Evolutionary conservation across 2,888 invertebrate genomes (phyloP), one percentile per base, ranked within the genome.

Genomic region (Nebria salina): DNA sequence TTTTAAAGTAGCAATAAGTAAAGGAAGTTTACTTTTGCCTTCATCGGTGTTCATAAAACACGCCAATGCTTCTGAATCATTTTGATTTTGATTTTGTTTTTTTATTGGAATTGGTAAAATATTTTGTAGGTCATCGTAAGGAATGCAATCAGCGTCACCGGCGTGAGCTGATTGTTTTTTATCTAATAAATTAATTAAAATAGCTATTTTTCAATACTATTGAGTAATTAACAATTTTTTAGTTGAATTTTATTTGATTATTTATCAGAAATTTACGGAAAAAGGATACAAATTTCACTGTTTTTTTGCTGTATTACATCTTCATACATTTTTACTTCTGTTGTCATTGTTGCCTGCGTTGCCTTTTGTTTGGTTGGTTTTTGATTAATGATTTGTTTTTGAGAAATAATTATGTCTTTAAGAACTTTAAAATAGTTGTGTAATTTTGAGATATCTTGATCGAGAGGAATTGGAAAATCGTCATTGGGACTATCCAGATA

Each of bases 271-370:
- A 7, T 13, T 25, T 34, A 77, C 34, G 5, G 54, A 34, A 41
- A 83, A 86, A 87, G 86, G 87, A 87, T 88, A 89, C 89, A 86
- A 81, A 89, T 89, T 86, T 89, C 88, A 74, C 87, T 85, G 76
- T 89, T 88, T 42, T 88, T 86, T 78, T 88, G 87, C 43, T 85
- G 79, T 11, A 89, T 85, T 68, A 88, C 84, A 82, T 86, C 84
- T 75, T 86, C 86, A 76, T 87, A 88, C 83, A 87, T 86, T n/a
- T 85, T 83, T 11, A 85, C 83, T 80, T 84, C 83, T 25, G 54
- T 84, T 75, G 8, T 65, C 68, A 34, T 78, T 42, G 78, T 25
- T 79, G 76, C 13, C 76, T 77, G 72, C 42, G 76, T 6, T 76
- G 76, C 65, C 42, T 6, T 82, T 54, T 54, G 78, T 80, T 72